A percentile compares a stretch with the other conserved stretches of the same genome.
Conservation (phyloP, 2,113 vertebrate genomes). For the Cyprinodon tularosa region DNA sequence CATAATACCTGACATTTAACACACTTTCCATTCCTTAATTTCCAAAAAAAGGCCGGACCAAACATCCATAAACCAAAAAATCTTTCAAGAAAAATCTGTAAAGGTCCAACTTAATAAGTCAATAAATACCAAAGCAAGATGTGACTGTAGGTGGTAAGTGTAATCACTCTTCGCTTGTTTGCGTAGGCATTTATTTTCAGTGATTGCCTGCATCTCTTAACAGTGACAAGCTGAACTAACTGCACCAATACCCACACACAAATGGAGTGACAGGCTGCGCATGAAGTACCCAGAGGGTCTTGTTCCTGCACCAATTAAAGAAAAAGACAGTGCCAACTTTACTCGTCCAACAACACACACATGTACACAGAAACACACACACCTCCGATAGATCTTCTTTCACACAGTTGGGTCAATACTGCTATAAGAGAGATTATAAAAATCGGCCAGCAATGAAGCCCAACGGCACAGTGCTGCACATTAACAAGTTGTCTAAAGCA, state of each 20-base stretch:
- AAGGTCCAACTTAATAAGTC: conserved; percentile 15
- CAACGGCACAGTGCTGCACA: conserved; percentile 61
- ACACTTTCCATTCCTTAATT: not conserved
- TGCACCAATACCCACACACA: conserved; percentile 44
- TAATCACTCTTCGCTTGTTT: conserved; percentile 3
- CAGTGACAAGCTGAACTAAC: conserved; percentile 51
- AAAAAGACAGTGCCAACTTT: conserved; percentile 62
- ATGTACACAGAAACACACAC: conserved; percentile 20
- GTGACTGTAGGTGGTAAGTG: conserved; percentile 8
- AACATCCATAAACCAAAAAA: not conserved
- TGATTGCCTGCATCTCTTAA: conserved; percentile 43
- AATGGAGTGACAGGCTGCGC: conserved; percentile 49
- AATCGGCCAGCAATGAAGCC: conserved; percentile 58
- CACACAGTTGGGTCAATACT: conserved; percentile 58
- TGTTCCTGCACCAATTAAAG: conserved; percentile 67
- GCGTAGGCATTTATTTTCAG: conserved; percentile 26
- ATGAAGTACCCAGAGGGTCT: conserved; percentile 54
- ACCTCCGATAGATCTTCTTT: conserved; percentile 40
- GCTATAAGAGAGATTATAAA: conserved; percentile 69
- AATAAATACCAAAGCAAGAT: conserved; percentile 15
- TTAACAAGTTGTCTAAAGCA: conserved; percentile 64
- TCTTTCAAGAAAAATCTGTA: conserved; percentile 3
- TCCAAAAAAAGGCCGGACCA: not conserved
- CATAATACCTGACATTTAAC: not conserved
- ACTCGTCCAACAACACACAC: conserved; percentile 41